phyloP scores from a whole-genome alignment of 2,113 vertebrate species.

The Rattus norvegicus region GRCr8 NC_086026.1:96585501-96586000 shows the following conservation, averaged over 20 bases:
- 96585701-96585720: constrained; percentile 1
- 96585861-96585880: background rate
- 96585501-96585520: constrained; percentile 26
- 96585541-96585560: background rate
- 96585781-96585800: background rate
- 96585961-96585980: background rate
- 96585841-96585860: background rate
- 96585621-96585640: no score
- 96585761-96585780: background rate
- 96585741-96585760: background rate
- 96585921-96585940: background rate
- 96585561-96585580: no score
- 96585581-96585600: no score
- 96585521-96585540: background rate
- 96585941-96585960: background rate
- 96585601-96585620: no score
- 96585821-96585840: background rate
- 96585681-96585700: no score
- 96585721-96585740: background rate
- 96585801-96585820: background rate
- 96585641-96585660: no score
- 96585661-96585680: no score
- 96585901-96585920: background rate
- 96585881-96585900: background rate
- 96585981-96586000: background rate